A percentile compares a stretch with the other conserved stretches of the same genome.
These are phyloP conservation scores for Nesogale talazaci DNA, from an alignment of 2,113 vertebrate species.

Conservation along the genomic window DNA sequence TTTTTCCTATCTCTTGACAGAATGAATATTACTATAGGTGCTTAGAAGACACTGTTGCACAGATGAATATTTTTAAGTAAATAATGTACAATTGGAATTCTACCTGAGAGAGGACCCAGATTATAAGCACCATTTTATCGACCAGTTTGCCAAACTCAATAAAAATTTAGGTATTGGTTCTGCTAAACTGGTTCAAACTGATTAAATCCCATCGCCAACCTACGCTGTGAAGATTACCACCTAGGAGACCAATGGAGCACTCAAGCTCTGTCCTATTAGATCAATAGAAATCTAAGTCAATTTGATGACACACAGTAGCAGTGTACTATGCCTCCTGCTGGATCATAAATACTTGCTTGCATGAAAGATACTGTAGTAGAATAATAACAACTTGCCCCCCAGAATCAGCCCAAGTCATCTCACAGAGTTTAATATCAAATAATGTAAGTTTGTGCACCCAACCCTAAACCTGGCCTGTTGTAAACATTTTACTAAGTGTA, in stretches of 20 bases:
- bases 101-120: too few relatives aligned
- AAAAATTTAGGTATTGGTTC: too few relatives aligned
- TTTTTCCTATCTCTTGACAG: too few relatives aligned
- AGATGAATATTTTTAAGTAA: too few relatives aligned
- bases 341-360: background rate
- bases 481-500: background rate
- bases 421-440: background rate
- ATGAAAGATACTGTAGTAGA: background rate
- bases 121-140: too few relatives aligned
- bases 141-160: too few relatives aligned
- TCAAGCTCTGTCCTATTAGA: background rate
- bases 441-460: background rate
- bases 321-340: background rate
- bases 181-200: too few relatives aligned
- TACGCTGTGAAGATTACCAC: too few relatives aligned
- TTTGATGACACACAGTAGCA: background rate
- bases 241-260: background rate
- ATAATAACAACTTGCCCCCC: background rate
- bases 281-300: background rate
- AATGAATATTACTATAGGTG: too few relatives aligned
- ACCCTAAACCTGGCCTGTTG: background rate
- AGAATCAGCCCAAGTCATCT: background rate
- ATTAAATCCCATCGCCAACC: too few relatives aligned
- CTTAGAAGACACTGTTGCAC: too few relatives aligned
- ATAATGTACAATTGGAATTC: too few relatives aligned